Evolutionary conservation across 2,797 vertebrate genomes (phyloP).

Genomic region (Fringilla coelebs): DNA sequence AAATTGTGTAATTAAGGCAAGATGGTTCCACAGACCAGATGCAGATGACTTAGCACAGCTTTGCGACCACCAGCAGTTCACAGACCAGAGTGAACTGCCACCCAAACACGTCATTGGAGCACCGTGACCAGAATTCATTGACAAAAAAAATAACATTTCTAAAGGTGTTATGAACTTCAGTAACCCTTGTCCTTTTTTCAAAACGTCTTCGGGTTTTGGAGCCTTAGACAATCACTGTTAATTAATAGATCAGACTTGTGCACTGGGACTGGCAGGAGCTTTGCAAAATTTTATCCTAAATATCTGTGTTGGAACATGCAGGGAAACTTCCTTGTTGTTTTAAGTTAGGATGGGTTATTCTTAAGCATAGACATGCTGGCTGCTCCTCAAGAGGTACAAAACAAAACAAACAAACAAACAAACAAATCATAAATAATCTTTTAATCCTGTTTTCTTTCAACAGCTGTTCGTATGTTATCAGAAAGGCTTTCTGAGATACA

Average conservation of each 20-base stretch:
- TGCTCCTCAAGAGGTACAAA: neutral
- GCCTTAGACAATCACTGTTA: neutral
- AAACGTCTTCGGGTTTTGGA: neutral
- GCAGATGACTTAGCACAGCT: constrained; percentile 35
- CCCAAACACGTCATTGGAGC: neutral
- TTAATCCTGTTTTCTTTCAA: neutral
- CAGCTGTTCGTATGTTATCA: neutral
- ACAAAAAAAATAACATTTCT: neutral
- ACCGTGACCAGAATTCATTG: neutral
- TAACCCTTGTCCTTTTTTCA: neutral
- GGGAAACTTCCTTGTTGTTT: neutral
- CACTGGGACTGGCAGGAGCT: neutral
- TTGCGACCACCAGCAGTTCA: constrained; percentile 46
- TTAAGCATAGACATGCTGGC: neutral
- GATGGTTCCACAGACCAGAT: constrained; percentile 52
- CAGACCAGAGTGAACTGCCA: neutral
- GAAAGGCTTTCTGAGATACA: neutral
- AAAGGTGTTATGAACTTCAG: neutral
- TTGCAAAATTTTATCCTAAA: neutral
- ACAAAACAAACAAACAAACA: neutral
- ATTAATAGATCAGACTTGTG: neutral
- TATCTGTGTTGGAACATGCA: neutral
- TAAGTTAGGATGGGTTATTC: neutral
- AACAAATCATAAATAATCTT: neutral
- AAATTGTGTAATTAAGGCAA: constrained; percentile 64